These are phyloP conservation scores for Ametastegia equiseti DNA, from an alignment of 2,888 invertebrate species.

Conservation along the genomic window DNA sequence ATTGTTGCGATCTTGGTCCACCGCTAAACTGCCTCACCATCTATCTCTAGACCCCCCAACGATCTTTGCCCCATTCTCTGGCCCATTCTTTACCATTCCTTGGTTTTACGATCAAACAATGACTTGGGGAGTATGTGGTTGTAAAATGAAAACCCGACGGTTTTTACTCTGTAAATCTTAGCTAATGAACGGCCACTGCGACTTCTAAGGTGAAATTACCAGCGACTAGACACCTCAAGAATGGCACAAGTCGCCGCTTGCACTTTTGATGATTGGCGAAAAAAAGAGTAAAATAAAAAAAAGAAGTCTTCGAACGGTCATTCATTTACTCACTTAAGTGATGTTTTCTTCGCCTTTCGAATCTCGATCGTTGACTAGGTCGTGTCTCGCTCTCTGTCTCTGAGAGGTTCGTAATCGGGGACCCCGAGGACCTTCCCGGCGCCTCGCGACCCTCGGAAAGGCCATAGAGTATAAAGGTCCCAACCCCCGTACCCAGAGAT, in stretches of 20 bases:
- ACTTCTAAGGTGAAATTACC: too few relatives aligned
- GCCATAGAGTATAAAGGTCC: conserved; percentile 60
- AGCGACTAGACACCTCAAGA: too few relatives aligned
- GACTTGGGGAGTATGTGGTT: too few relatives aligned
- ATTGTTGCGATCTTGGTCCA: conserved; percentile 65
- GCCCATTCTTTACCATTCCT: neutral
- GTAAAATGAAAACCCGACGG: too few relatives aligned
- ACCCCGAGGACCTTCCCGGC: conserved; percentile 54
- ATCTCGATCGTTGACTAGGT: conserved; percentile 29
- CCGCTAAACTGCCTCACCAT: neutral
- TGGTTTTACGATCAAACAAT: too few relatives aligned
- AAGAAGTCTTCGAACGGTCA: neutral
- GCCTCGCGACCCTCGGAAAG: conserved; percentile 54
- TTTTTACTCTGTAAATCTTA: too few relatives aligned
- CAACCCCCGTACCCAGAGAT: conserved; percentile 60
- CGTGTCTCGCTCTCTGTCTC: neutral
- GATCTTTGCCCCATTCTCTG: neutral
- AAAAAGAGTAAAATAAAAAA: too few relatives aligned
- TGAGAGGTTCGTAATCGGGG: conserved; percentile 52
- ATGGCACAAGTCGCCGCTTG: too few relatives aligned
- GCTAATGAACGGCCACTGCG: too few relatives aligned
- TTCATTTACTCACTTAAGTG: neutral
- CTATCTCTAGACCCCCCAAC: neutral
- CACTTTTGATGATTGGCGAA: too few relatives aligned
- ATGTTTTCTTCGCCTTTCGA: neutral